These are phyloP conservation scores for Theocolax elegans DNA, from an alignment of 1,140 invertebrate genomes.

Conservation along the genomic window DNA sequence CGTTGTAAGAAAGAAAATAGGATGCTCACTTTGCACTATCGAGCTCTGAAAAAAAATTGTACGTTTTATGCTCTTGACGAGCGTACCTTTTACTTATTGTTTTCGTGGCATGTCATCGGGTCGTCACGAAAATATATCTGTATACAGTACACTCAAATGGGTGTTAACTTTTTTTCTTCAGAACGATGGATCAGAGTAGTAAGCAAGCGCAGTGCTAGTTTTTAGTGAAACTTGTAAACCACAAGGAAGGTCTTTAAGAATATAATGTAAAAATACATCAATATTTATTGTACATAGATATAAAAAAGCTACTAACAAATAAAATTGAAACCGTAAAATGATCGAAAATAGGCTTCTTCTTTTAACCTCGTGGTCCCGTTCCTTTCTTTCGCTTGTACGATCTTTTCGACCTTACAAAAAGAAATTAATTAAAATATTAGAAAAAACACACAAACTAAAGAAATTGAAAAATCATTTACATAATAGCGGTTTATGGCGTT, in stretches of 20 bases:
- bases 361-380: conserved; percentile 8
- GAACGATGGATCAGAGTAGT: conserved; percentile 49
- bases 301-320: conserved; percentile 67
- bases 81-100: conserved; percentile 22
- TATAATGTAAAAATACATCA: conserved; percentile 67
- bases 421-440: background rate
- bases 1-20: conserved; percentile 12
- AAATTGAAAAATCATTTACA: background rate
- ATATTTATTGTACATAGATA: conserved; percentile 70
- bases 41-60: conserved; percentile 36
- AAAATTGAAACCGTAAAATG: conserved; percentile 62
- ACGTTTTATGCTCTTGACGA: conserved; percentile 6
- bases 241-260: conserved; percentile 59
- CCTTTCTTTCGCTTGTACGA: conserved; percentile 18
- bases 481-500: too few relatives aligned
- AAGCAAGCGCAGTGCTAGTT: conserved; percentile 53
- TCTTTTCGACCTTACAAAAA: conserved; percentile 29
- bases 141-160: conserved; percentile 53
- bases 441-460: background rate
- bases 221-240: conserved; percentile 58
- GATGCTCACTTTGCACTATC: conserved; percentile 40
- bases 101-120: conserved; percentile 56
- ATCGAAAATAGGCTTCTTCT: conserved; percentile 28
- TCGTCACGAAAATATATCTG: conserved; percentile 49
- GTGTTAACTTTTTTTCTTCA: conserved; percentile 52